Conservation (phyloP, 1,140 invertebrate genomes). For the Drosophila micromelanica region DNA sequence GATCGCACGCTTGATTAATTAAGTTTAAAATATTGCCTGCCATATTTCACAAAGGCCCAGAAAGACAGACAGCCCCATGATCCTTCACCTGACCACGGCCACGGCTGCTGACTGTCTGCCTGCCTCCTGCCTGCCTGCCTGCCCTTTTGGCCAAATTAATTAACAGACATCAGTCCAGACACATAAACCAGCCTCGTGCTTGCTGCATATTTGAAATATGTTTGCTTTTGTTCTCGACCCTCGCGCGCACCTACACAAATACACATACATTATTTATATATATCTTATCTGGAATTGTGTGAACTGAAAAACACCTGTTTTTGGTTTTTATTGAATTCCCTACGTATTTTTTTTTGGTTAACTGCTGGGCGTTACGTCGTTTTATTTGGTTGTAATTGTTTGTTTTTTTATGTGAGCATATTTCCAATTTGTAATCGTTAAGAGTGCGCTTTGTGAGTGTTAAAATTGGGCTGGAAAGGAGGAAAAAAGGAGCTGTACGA, state of each 20-base stretch:
- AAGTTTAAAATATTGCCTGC: conserved; percentile 77
- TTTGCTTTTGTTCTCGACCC: conserved; percentile 57
- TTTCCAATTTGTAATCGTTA: conserved; percentile 35
- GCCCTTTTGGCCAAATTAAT: conserved; percentile 67
- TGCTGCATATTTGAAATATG: conserved; percentile 70
- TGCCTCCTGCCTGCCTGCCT: conserved; percentile 15
- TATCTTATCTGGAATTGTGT: conserved; percentile 78
- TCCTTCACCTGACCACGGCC: conserved; percentile 32
- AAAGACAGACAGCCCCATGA: conserved; percentile 40
- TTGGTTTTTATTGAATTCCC: conserved; percentile 28
- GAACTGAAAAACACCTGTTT: conserved; percentile 73
- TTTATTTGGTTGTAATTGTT: conserved; percentile 63
- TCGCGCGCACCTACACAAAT: conserved; percentile 12
- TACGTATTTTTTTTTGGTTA: conserved; percentile 8
- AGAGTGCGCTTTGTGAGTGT: conserved; percentile 2
- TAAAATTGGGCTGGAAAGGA: background rate
- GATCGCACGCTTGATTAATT: conserved; percentile 71
- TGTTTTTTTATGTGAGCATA: conserved; percentile 7
- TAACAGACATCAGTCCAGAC: conserved; percentile 65
- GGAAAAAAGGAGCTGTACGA: background rate
- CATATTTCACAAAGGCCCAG: conserved; percentile 59
- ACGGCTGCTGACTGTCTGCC: conserved; percentile 11
- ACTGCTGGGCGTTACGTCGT: conserved; percentile 49
- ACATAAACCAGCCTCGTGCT: conserved; percentile 13
- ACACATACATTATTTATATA: background rate